Base-by-base conservation (phyloP, 1,140 invertebrate genomes). In the Sarcophaga peregrina region DNA sequence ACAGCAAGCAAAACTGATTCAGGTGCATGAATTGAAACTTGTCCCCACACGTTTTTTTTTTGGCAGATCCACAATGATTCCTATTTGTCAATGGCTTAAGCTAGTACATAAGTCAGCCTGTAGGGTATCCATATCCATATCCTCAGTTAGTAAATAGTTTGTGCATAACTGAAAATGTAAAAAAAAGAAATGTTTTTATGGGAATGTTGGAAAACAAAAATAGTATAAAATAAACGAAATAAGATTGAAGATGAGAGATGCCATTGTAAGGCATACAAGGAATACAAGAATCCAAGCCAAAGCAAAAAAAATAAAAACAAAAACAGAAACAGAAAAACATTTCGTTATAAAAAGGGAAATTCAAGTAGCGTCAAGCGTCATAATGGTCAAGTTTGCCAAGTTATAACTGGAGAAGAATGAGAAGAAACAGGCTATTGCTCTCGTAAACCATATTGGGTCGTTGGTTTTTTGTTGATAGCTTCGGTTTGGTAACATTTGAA, bases 361-460 rank as follows among this genome's bases (percentile, higher is more conserved):
- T 68, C 62, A 68, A 68, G 62, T 68, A 68, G 62, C 20, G 17
- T 68, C 20, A 68, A 68, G 62, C 20, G 62, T 68, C 20, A 68
- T 68, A 20, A 68, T 68, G 62, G 62, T 68, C 62, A 68, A 68
- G 62, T 20, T 68, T 68, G 62, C 20, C 17, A 68, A 68, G 62
- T 68, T 68, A 68, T 10, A 25, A 20, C 62, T 37, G 25, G 25
- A 37, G 25, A 37, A 37, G 25, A 37, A 37, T 4, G 25, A 37
- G 25, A 37, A 37, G 25, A 37, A n/a, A 58, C 54, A 68, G 20
- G 54, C 25, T 58, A 68, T 25, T 68, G 20, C n/a, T 8, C 62
- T 68, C n/a, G 62, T 68, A 68, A 68, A 68, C 62, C 62, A 68
- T 68, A 68, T 68, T 68, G 62, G 62, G 62, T 68, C 62, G 15